Base-by-base conservation (phyloP, 2,797 vertebrate genomes). In the Cryptoblepharus egeriae region DNA sequence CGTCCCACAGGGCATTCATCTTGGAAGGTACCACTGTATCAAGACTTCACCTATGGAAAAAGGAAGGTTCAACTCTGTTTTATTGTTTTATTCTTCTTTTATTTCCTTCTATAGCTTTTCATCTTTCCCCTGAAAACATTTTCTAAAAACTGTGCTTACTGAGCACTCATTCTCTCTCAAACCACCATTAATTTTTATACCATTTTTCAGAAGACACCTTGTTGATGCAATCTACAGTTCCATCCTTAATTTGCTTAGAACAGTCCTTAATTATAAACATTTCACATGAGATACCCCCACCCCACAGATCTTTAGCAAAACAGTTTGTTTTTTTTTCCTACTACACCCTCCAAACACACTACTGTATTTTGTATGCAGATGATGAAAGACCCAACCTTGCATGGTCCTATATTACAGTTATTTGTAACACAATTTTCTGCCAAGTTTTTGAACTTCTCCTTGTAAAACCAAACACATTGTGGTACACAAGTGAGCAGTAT, bases 221-320 rank as follows among this genome's bases (percentile, higher is more conserved):
- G 83, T 77, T 69, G 28, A 71, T 13, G 0, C 35, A 75, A 82
- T 86, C 30, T 83, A 67, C 30, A 64, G 63, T 16, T 77, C 70
- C 82, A 61, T 65, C 55, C 77, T 83, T 30, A 81, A 60, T 37
- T 42, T 42, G 55, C 52, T 77, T 58, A 1, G 45, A 79, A 70
- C 78, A 76, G 76, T 77, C 80, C 28, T 76, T 77, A 73, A 60
- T 72, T 75, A 80, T 70, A 74, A 87, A 74, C 81, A 87, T 79
- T 87, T 83, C 32, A 70, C 49, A 61, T 1, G 1, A 37, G 64
- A 22, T 13, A 70, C 32, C 73, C 39, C 18, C 22, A 24, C 57
- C 20, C 57, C 1, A 13, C 22, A 2, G 5, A 52, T 58, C 57
- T 78, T 82, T 18, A 37, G 55, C 55, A 37, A 24, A 74, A 74